Conservation (phyloP, 1,140 invertebrate species). For the Mizuhopecten yessoensis region DNA sequence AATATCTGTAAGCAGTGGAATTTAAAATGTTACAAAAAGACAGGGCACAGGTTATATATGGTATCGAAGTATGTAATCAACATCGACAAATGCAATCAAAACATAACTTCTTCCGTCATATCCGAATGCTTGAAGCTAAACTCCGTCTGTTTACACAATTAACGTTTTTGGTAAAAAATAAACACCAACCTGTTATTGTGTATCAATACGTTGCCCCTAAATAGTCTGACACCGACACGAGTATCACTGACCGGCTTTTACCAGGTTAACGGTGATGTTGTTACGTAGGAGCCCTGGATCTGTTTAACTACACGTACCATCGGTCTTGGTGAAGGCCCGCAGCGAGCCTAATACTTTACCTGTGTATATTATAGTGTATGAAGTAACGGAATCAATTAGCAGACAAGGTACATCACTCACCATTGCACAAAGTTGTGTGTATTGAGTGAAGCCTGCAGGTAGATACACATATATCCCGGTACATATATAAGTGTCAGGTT, state of each 20-base stretch:
- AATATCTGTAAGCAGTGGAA: background rate
- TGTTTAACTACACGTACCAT: background rate
- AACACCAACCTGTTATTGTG: background rate
- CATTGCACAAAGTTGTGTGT: slow-evolving; percentile 6
- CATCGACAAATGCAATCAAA: background rate
- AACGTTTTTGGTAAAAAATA: background rate
- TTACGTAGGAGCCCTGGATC: background rate
- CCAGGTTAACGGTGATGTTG: background rate
- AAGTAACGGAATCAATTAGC: background rate
- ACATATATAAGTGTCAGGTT: background rate
- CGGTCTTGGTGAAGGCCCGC: background rate
- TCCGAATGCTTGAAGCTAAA: background rate
- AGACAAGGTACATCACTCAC: background rate
- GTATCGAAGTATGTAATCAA: background rate
- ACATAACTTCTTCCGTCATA: background rate
- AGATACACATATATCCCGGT: background rate
- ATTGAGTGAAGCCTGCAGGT: background rate
- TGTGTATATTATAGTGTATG: background rate
- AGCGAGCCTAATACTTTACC: background rate
- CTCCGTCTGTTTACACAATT: background rate
- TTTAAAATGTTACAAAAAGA: background rate
- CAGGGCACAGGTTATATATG: background rate
- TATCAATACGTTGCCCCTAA: background rate
- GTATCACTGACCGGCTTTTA: background rate
- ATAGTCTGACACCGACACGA: background rate